Evolutionary conservation across 2,888 invertebrate species (phyloP).

Genomic region (Dolichomitus sp.): DNA sequence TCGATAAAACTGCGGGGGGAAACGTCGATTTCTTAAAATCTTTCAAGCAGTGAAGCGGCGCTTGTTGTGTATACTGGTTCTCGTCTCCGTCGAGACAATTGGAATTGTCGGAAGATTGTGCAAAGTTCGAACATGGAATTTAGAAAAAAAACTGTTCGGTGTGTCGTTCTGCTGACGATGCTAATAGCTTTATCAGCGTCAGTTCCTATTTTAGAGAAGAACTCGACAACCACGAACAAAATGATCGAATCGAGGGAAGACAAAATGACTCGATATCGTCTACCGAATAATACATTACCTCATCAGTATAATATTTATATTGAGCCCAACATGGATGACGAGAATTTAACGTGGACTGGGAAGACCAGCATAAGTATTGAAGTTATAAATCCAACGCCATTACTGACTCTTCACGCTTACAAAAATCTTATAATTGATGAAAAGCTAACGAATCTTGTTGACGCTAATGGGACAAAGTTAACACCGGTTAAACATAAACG

Average conservation of each 20-base stretch:
- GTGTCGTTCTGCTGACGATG: background rate
- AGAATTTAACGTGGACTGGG: conserved; percentile 72
- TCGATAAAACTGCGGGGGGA: background rate
- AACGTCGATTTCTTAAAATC: background rate
- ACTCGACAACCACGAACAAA: background rate
- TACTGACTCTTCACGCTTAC: conserved; percentile 61
- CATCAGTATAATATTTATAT: conserved; percentile 87
- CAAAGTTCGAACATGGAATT: background rate
- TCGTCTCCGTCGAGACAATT: conserved; percentile 1
- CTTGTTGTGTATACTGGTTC: background rate
- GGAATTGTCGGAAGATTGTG: background rate
- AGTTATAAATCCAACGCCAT: conserved; percentile 57
- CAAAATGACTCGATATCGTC: conserved; percentile 82
- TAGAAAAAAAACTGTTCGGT: background rate
- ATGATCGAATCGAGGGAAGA: conserved; percentile 28
- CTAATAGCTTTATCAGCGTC: conserved; percentile 25
- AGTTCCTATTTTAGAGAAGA: background rate
- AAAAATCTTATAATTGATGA: conserved; percentile 58
- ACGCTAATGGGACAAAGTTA: conserved; percentile 37
- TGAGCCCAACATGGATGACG: conserved; percentile 86
- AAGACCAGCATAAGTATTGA: conserved; percentile 68
- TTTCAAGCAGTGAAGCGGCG: background rate
- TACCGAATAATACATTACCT: conserved; percentile 87
- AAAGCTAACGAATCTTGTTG: conserved; percentile 59
- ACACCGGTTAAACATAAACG: conserved; percentile 59